Evolutionary conservation across 2,797 vertebrate species (phyloP), one percentile per base, ranked within the genome.

Genomic region (Gambusia yucatana): DNA sequence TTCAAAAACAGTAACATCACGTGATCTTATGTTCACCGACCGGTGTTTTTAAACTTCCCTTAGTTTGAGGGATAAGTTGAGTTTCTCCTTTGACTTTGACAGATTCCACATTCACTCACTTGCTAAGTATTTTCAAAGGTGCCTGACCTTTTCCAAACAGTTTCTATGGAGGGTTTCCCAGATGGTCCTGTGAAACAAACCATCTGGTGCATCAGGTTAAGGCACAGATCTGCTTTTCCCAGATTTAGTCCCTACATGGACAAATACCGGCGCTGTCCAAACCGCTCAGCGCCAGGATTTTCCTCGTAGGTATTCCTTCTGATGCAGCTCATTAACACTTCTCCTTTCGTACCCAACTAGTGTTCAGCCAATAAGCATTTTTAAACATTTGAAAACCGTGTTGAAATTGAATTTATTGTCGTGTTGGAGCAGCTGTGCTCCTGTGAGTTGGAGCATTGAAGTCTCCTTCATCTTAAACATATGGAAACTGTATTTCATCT

Each of bases 81-180:
- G 52, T 39, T 43, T 57, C 52, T 28, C n/a, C n/a, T 75, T 20
- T 33, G 41, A 61, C 44, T 65, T 65, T 76, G 30, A 65, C 28
- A 30, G 59, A 59, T 47, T 8, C 33, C 22, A 41, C 36, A 67
- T 67, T 25, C 46, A 67, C 13, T 76, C 25, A n/a, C 33, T 65
- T 17, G 44, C 61, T 50, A 67, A 67, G 46, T 39, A 39, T 67
- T 76, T 76, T 67, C n/a, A 75, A 74, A 74, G 52, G 52, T 74
- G 72, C 48, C 50, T 76, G 59, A 47, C 59, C 43, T 65, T 48
- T 57, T 65, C 75, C 57, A 65, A 76, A 67, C 46, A 47, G 28
- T 47, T 48, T 65, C 59, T 76, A 25, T n/a, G 14, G 20, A 39
- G 44, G 28, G 33, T 48, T 65, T 76, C 46, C 59, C 59, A 13